Conservation (phyloP, 2,888 invertebrate genomes). For the Protophormia terraenovae region DNA sequence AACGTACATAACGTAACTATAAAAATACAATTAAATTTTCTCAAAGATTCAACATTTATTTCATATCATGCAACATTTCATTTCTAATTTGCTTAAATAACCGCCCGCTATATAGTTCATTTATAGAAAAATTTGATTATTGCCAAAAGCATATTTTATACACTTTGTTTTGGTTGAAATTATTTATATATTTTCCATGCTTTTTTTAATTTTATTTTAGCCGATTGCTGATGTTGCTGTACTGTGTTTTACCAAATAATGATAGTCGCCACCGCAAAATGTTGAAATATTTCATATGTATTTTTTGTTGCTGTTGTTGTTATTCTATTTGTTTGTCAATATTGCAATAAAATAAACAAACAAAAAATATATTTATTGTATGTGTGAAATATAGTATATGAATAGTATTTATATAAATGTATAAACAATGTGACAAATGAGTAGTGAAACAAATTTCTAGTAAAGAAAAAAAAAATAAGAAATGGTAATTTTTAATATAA, state of each 20-base stretch:
- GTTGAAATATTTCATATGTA: conserved; percentile 45
- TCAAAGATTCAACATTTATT: not conserved
- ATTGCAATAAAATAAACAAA: conserved; percentile 32
- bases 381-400: conserved; percentile 3
- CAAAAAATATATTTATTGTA: not conserved
- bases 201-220: not conserved
- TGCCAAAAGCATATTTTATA: conserved; percentile 59
- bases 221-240: not conserved
- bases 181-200: not conserved
- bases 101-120: conserved; percentile 38
- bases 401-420: not conserved
- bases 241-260: conserved; percentile 52
- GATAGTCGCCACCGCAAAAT: conserved; percentile 49
- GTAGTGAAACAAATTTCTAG: not conserved
- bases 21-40: not conserved
- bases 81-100: conserved; percentile 59
- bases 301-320: not conserved
- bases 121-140: conserved; percentile 55
- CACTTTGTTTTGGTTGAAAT: conserved; percentile 39
- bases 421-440: not conserved
- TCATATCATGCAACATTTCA: not conserved
- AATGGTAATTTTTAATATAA: no score
- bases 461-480: no score
- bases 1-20: no score
- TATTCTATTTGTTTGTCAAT: conserved; percentile 33